Evolutionary conservation across 2,797 vertebrate genomes (phyloP), one percentile per base, ranked within the genome.

Genomic region (Phoeniculus purpureus): DNA sequence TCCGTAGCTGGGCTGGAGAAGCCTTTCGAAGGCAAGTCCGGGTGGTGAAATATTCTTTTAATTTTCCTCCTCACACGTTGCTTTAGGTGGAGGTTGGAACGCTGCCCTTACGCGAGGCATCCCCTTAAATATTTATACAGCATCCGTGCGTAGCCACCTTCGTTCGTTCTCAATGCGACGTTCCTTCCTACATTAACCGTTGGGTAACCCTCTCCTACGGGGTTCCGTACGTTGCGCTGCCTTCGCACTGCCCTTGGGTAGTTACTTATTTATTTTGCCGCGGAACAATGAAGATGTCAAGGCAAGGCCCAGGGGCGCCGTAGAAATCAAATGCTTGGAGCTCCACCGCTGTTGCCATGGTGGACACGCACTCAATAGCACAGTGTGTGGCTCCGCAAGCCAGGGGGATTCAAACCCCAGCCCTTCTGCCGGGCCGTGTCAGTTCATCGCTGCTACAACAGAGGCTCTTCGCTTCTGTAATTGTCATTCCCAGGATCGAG

Each of bases 321-420:
- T 97, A 97, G 96, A 98, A 98, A 98, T 98, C 21, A 89, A 96
- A 97, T 97, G 97, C 96, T 97, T 97, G 97, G 97, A 98, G 96
- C 93, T 71, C 77, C 92, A 89, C 87, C 54, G 75, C 92, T 92
- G 98, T 98, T 98, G 97, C 98, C 97, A 98, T 97, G 98, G 98
- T 97, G 97, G 98, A 94, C 95, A 97, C 93, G 94, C 96, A 89
- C 96, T 98, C 97, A 97, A 96, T 95, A 92, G 90, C 77, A 31
- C 78, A 40, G 77, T 94, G 85, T 94, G 93, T 94, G 78, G 95
- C 96, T 89, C 95, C 83, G 91, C 92, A 78, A 87, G 95, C 90
- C 93, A 48, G 89, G 96, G 95, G 95, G 97, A 97, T 97, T 95
- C 86, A 96, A 96, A 81, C 55, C 94, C 94, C 60, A 37, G 74